phyloP scores from a whole-genome alignment of 2,113 vertebrate species.

The Eretmochelys imbricata region DNA sequence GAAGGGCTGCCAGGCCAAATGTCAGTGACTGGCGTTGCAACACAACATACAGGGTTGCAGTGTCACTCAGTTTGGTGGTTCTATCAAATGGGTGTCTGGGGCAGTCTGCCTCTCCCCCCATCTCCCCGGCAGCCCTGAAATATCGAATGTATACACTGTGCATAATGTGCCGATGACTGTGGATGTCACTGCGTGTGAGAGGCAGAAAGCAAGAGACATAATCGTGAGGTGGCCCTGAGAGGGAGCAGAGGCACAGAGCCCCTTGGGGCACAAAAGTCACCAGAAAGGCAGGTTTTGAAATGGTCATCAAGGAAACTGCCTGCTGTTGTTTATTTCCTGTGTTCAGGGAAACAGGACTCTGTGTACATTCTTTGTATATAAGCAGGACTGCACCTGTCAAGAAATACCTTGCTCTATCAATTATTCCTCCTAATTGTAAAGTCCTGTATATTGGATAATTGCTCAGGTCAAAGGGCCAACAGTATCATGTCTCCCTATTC shows the following conservation, averaged over 20 bases:
- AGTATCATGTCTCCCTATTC: not conserved
- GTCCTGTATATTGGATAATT: not conserved
- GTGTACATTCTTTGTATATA: not conserved
- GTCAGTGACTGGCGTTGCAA: no score
- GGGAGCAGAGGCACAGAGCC: not conserved
- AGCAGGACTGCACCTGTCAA: not conserved
- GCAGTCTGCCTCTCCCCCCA: no score
- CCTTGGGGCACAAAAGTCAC: not conserved
- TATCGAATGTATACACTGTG: no score
- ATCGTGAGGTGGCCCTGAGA: not conserved
- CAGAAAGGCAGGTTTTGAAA: not conserved
- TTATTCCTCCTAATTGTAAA: not conserved
- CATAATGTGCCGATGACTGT: no score
- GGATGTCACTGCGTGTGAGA: not conserved
- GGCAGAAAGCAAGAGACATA: not conserved
- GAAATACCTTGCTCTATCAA: not conserved
- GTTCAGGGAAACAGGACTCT: not conserved
- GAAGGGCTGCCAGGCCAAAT: no score
- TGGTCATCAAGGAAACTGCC: no score
- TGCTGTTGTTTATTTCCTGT: no score
- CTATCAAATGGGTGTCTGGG: no score
- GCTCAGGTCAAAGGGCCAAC: not conserved
- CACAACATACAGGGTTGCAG: no score
- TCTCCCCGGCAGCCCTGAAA: no score
- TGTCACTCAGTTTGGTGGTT: no score